A percentile compares a stretch with the other conserved stretches of the same genome.
phyloP scores from a whole-genome alignment of 2,113 vertebrate species.

The Gadus macrocephalus region DNA sequence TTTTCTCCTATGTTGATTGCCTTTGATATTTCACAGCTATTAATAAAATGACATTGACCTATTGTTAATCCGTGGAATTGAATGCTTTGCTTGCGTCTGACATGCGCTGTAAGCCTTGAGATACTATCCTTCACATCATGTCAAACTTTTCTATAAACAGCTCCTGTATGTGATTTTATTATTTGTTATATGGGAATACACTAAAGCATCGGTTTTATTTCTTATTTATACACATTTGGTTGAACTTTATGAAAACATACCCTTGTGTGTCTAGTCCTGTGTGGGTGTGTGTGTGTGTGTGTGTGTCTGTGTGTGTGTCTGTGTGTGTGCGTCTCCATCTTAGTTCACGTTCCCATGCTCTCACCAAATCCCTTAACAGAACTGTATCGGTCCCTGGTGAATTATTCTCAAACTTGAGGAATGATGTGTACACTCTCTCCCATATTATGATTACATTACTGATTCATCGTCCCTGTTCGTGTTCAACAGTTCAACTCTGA shows the following conservation, averaged over 20 bases:
- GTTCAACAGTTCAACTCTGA: no score
- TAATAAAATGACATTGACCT: constrained; percentile 54
- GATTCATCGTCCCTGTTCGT: constrained; percentile 2
- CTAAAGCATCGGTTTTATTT: no score
- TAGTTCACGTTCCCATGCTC: no score
- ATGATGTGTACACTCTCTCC: neutral
- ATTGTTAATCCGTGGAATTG: constrained; percentile 49
- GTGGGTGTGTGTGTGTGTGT: constrained; percentile 18
- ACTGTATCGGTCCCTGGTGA: neutral
- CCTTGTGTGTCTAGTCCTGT: neutral
- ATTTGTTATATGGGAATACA: no score
- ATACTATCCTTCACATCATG: constrained; percentile 29
- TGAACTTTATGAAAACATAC: no score
- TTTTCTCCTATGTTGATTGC: constrained; percentile 45
- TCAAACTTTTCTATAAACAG: constrained; percentile 9
- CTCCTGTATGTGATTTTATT: no score
- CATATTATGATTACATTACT: constrained; percentile 3
- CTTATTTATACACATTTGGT: no score
- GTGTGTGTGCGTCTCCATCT: neutral
- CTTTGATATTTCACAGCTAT: constrained; percentile 53
- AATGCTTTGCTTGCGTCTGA: constrained; percentile 38
- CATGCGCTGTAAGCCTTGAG: constrained; percentile 38
- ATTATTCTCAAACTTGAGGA: neutral
- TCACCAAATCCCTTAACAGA: neutral
- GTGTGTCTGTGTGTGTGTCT: neutral